These are phyloP conservation scores for Troides oblongomaculatus DNA, from an alignment of 2,888 invertebrate genomes.

Conservation along the genomic window DNA sequence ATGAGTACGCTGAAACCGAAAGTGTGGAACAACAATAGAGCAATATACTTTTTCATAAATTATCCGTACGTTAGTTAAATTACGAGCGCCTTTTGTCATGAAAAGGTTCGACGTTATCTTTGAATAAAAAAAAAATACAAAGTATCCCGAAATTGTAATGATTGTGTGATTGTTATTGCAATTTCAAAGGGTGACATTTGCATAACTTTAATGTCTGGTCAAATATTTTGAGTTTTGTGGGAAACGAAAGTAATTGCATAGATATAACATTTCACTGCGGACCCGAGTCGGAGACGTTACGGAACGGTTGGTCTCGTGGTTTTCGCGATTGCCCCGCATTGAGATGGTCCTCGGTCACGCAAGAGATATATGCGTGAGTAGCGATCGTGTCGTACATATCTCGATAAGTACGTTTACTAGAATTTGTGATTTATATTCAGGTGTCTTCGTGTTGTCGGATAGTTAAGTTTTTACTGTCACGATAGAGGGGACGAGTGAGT, in stretches of 20 bases:
- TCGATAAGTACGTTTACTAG: conserved; percentile 66
- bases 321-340: conserved; percentile 41
- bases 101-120: conserved; percentile 39
- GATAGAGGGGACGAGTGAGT: conserved; percentile 67
- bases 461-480: conserved; percentile 75
- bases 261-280: conserved; percentile 34
- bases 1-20: conserved; percentile 77
- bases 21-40: conserved; percentile 62
- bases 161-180: conserved; percentile 17
- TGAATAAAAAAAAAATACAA: conserved; percentile 46
- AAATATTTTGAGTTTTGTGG: conserved; percentile 74
- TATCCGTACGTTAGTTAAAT: conserved; percentile 74
- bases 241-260: conserved; percentile 66
- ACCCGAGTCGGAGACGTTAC: conserved; percentile 42
- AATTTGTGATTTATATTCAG: conserved; percentile 72
- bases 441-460: conserved; percentile 73
- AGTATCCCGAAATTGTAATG: conserved; percentile 35
- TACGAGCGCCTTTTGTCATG: conserved; percentile 53
- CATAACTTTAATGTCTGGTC: conserved; percentile 61
- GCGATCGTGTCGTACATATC: conserved; percentile 68
- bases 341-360: conserved; percentile 44
- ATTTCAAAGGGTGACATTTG: conserved; percentile 56
- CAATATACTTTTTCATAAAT: conserved; percentile 69
- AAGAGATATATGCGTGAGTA: conserved; percentile 54
- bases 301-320: conserved; percentile 48